Evolutionary conservation across 1,140 invertebrate genomes (phyloP), one percentile per base, ranked within the genome.

Genomic region (Lasioglossum baleicum): DNA sequence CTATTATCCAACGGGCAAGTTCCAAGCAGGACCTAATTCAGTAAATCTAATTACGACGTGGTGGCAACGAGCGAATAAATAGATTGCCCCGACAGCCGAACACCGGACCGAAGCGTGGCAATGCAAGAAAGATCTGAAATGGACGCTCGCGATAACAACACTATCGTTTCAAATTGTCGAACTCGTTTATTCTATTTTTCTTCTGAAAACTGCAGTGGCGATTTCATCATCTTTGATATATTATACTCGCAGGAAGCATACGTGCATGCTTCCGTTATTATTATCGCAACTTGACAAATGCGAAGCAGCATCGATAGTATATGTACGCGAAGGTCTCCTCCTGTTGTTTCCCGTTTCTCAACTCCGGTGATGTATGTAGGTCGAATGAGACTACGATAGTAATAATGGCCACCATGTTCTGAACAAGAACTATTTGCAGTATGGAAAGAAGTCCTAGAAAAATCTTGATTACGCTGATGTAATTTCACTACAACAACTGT

Each of bases 21-120:
- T 63, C 6, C 40, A 7, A 63, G 26, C 10, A 44, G 15, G 8
- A 22, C 35, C 6, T 10, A 20, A 40, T 67, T 60, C 44, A 31
- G 68, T 64, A 48, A 61, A 64, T 71, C 68, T 77, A 76, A 76
- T 77, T 63, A 71, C 67, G 75, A 78, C 75, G 58, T 61, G 15
- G 65, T 11, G 22, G 42, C 56, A 35, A 61, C 42, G 42, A 15
- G 67, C 58, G 68, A 71, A 78, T 78, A 78, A 78, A 78, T 78
- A 78, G 75, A 71, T 78, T 4, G 67, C 5, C 42, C 53, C 53
- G 56, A 48, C n/a, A 20, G 42, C 11, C 44, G 58, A 51, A 42
- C 44, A 44, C 48, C 26, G 35, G 53, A 64, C 71, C 64, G 72
- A 72, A 22, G 17, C n/a, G 35, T 8, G 4, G 60, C 58, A 53